phyloP scores from a whole-genome alignment of 1,140 invertebrate species.

The Drosophila ficusphila region DNA sequence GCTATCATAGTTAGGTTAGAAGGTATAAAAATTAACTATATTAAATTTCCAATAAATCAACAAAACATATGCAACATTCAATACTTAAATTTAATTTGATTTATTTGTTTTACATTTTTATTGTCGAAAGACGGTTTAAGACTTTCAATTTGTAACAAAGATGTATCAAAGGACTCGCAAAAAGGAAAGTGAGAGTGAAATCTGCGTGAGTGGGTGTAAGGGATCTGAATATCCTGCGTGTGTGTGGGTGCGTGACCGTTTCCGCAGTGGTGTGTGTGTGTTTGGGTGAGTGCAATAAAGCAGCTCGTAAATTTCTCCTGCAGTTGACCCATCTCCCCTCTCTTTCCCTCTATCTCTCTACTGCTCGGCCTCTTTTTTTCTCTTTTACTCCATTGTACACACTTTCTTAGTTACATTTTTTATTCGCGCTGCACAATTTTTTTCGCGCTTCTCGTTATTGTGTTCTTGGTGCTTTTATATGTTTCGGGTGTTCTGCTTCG shows the following conservation, averaged over 20 bases:
- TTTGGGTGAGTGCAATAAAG: constrained; percentile 53
- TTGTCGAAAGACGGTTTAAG: background rate
- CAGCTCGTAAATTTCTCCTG: constrained; percentile 71
- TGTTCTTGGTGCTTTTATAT: constrained; percentile 11
- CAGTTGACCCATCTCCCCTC: constrained; percentile 20
- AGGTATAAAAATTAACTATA: too few relatives aligned
- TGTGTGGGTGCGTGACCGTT: constrained; percentile 20
- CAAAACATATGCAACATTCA: too few relatives aligned
- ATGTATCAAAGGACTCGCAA: background rate
- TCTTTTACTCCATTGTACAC: constrained; percentile 39
- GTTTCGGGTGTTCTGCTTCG: constrained; percentile 33
- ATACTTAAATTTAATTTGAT: too few relatives aligned
- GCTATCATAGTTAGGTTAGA: background rate
- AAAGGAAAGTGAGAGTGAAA: constrained; percentile 1
- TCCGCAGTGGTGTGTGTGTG: constrained; percentile 9
- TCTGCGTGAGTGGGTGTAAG: background rate
- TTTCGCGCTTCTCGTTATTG: constrained; percentile 36
- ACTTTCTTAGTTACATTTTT: constrained; percentile 26
- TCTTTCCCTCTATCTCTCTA: background rate
- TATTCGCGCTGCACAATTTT: constrained; percentile 57
- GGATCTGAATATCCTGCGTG: background rate
- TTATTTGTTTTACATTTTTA: too few relatives aligned
- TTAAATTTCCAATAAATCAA: too few relatives aligned
- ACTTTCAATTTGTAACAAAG: background rate
- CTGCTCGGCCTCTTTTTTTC: background rate